Base-by-base conservation (phyloP, 2,113 vertebrate genomes). In the Megalops atlanticus region DNA sequence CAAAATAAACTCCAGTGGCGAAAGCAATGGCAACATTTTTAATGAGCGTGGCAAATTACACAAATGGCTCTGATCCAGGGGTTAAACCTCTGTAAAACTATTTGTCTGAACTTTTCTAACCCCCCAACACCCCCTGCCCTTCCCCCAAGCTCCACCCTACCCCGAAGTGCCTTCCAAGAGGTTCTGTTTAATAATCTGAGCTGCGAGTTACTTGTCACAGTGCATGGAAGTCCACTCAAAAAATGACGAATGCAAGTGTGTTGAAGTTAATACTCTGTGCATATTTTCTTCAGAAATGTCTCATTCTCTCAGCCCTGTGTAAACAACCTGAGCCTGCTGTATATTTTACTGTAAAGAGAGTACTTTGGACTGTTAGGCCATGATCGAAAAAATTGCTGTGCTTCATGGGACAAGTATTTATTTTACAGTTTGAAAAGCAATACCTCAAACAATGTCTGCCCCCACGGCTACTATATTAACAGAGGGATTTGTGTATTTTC, bases 21-120 rank as follows among this genome's bases (percentile, higher is more conserved):
- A 80, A 76, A 78, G 77, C 36, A 1, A 16, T 24, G 47, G 72
- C 33, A 43, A 33, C 74, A 78, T 41, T 87, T 85, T 85, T 78
- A 84, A 82, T 12, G 41, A 79, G 68, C 5, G 0, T 49, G 77
- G 82, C 83, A 89, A 85, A 88, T 89, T 81, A 77, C 84, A 86
- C 86, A 85, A 83, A 78, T 80, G 80, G 39, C 76, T 31, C 6
- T 45, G 83, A 81, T 84, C 84, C 78, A 14, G 70, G 82, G 81
- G 86, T 68, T 77, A 83, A 80, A 41, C 69, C 41, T 54, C 72
- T 80, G 35, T 80, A 16, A 80, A 85, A 80, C 81, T 76, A 81
- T 91, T 88, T 85, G 74, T 87, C 73, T 85, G 84, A 89, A 86
- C 84, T 84, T 77, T 84, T 76, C 77, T 75, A 80, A 84, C 81